Percentiles rank a stretch among this genome's conserved stretches.
phyloP scores from a whole-genome alignment of 2,113 vertebrate species.

The Ovis aries region ARS-UI_Ramb_v3.0 NC_056070.1:60757001-60757500 shows the following conservation, averaged over 20 bases:
- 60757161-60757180: neutral
- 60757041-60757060: rapidly evolving
- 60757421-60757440: neutral
- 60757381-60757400: neutral
- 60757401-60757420: neutral
- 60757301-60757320: neutral
- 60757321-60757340: neutral
- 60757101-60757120: too few species aligned
- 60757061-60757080: neutral
- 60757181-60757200: neutral
- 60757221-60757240: neutral
- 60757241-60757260: neutral
- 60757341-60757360: neutral
- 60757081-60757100: rapidly evolving
- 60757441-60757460: neutral
- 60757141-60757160: neutral
- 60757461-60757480: rapidly evolving
- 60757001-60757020: neutral
- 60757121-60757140: rapidly evolving
- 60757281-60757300: neutral
- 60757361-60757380: rapidly evolving
- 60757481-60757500: rapidly evolving
- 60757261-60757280: neutral
- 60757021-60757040: rapidly evolving
- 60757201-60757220: neutral